A percentile compares a stretch with the other conserved stretches of the same genome.
Conservation (phyloP, 2,797 vertebrate species). For the Hemitrygon akajei region DNA sequence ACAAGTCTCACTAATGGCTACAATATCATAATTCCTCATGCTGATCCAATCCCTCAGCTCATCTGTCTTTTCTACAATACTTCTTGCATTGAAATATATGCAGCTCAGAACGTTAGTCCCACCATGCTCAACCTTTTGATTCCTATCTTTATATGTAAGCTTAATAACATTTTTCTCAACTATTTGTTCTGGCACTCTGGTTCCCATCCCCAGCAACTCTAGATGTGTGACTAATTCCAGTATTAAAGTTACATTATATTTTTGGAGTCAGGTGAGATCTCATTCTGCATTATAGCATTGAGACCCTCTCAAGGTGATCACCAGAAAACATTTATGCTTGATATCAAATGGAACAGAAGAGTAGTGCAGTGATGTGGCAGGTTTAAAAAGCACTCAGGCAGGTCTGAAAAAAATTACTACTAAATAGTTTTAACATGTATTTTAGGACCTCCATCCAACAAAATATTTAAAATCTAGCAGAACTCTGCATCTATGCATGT, state of each 20-base stretch:
- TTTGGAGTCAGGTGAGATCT: neutral
- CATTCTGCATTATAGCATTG: neutral
- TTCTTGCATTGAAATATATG: too few relatives aligned
- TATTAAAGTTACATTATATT: neutral
- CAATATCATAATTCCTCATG: too few relatives aligned
- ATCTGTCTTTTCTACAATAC: too few relatives aligned
- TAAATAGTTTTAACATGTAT: neutral
- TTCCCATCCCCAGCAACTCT: too few relatives aligned
- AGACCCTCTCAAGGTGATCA: neutral
- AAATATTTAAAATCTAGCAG: neutral
- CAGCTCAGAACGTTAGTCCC: too few relatives aligned
- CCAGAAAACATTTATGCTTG: neutral
- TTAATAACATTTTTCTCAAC: too few relatives aligned
- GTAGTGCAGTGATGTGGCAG: neutral
- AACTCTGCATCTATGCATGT: neutral
- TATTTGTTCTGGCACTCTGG: too few relatives aligned
- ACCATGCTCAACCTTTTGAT: too few relatives aligned
- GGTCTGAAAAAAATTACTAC: neutral
- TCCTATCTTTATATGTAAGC: too few relatives aligned
- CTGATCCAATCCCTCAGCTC: too few relatives aligned
- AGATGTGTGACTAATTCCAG: neutral
- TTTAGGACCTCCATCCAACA: neutral
- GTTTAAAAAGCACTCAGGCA: neutral
- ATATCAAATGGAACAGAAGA: neutral
- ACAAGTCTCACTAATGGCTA: too few relatives aligned